These are phyloP conservation scores for Zosterops lateralis DNA, from an alignment of 2,113 vertebrate genomes.

Conservation along the genomic window DNA sequence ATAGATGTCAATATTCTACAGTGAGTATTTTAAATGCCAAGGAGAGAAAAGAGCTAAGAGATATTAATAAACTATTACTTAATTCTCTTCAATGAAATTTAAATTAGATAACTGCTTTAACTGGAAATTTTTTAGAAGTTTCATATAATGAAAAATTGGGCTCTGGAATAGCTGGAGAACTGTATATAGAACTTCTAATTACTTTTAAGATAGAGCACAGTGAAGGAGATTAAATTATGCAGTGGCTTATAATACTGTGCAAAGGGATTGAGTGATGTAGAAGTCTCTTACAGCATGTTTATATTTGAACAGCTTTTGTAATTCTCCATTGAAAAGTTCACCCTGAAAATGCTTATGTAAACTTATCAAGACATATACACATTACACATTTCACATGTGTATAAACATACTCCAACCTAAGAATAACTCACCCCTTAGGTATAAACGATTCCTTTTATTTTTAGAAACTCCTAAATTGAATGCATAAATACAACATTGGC, in stretches of 20 bases:
- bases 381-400: neutral
- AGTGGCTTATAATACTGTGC: neutral
- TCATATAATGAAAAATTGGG: conserved; percentile 22
- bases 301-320: neutral
- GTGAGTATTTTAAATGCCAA: neutral
- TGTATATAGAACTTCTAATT: conserved; percentile 26
- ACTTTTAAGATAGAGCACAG: conserved; percentile 10
- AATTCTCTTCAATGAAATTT: conserved; percentile 33
- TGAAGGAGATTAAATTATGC: conserved; percentile 24
- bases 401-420: neutral
- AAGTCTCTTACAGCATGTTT: neutral
- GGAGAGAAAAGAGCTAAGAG: neutral
- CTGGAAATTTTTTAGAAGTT: neutral
- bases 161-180: conserved; percentile 1
- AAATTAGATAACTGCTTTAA: conserved; percentile 16
- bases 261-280: neutral
- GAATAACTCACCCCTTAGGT: neutral
- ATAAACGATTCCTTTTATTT: neutral
- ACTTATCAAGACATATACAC: neutral
- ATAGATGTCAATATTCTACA: neutral
- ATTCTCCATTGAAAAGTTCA: neutral
- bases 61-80: conserved; percentile 23
- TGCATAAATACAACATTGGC: neutral
- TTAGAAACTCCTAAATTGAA: neutral
- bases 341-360: neutral